Conservation (phyloP, 2,113 vertebrate species). For the Delphinapterus leucas region DNA sequence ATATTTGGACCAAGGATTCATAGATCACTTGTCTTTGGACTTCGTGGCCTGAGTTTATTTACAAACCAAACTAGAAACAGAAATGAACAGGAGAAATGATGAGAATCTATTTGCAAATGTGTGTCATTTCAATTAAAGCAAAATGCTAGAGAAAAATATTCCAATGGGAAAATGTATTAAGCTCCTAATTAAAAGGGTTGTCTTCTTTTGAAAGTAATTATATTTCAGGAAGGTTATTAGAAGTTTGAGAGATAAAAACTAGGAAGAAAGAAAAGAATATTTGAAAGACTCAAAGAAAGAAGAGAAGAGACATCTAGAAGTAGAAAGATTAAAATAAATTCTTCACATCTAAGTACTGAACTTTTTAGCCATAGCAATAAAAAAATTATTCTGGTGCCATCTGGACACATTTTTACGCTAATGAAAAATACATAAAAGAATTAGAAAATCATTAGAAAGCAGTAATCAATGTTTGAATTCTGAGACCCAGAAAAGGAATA, state of each 20-base stretch:
- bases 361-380: slow-evolving; percentile 76
- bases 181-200: background rate
- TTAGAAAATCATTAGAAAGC: slow-evolving; percentile 80
- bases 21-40: slow-evolving; percentile 27
- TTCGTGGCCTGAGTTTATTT: slow-evolving; percentile 13
- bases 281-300: slow-evolving; percentile 13
- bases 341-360: slow-evolving; percentile 75
- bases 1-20: background rate
- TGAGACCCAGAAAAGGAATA: slow-evolving; percentile 35
- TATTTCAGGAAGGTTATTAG: slow-evolving; percentile 44
- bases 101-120: slow-evolving; percentile 38
- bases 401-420: slow-evolving; percentile 80
- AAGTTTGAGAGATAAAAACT: slow-evolving; percentile 2
- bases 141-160: slow-evolving; percentile 43
- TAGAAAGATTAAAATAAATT: slow-evolving; percentile 54
- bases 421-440: slow-evolving; percentile 79
- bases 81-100: slow-evolving; percentile 50
- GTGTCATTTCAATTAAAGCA: slow-evolving; percentile 54
- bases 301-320: background rate
- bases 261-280: background rate
- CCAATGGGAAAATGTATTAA: slow-evolving; percentile 42
- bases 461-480: slow-evolving; percentile 78
- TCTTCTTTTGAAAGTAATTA: slow-evolving; percentile 44
- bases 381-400: slow-evolving; percentile 79
- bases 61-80: slow-evolving; percentile 48